A percentile compares a stretch with the other conserved stretches of the same genome.
Conservation (phyloP, 1,140 invertebrate genomes). For the Leguminivora glycinivorella region DNA sequence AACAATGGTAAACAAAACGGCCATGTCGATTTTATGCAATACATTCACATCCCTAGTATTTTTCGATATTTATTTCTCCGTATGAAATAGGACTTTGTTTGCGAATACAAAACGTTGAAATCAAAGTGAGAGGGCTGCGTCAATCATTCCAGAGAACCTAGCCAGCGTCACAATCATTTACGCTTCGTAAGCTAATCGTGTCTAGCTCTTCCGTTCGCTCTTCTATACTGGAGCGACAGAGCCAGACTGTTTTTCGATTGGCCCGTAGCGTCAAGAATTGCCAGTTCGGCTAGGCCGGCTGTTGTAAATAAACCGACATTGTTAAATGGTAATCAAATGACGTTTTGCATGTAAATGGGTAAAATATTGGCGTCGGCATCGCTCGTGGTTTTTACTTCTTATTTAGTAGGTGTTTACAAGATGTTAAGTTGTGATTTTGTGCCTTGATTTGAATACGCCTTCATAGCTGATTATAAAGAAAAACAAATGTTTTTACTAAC, state of each 20-base stretch:
- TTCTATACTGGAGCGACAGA: no score
- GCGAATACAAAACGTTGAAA: not conserved
- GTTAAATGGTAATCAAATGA: constrained; percentile 10
- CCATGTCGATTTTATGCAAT: constrained; percentile 10
- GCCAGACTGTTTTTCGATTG: no score
- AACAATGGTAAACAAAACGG: constrained; percentile 10
- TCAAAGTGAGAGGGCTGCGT: not conserved
- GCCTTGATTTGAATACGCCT: not conserved
- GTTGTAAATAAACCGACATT: constrained; percentile 9
- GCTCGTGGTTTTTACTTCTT: not conserved
- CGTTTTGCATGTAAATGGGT: constrained; percentile 12
- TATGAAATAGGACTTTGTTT: not conserved
- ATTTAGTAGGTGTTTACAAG: constrained; percentile 4
- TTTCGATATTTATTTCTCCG: not conserved
- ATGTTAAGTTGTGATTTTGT: not conserved
- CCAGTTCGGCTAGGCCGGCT: no score
- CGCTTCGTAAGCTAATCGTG: no score
- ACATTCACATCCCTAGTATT: constrained; percentile 9
- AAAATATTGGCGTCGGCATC: not conserved
- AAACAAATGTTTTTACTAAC: no score
- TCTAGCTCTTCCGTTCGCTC: no score
- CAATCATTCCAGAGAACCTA: no score
- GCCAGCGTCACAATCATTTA: no score
- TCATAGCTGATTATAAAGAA: not conserved
- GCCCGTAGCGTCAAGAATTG: no score